Evolutionary conservation across 2,888 invertebrate genomes (phyloP), one percentile per base, ranked within the genome.

Genomic region (Arge pagana): DNA sequence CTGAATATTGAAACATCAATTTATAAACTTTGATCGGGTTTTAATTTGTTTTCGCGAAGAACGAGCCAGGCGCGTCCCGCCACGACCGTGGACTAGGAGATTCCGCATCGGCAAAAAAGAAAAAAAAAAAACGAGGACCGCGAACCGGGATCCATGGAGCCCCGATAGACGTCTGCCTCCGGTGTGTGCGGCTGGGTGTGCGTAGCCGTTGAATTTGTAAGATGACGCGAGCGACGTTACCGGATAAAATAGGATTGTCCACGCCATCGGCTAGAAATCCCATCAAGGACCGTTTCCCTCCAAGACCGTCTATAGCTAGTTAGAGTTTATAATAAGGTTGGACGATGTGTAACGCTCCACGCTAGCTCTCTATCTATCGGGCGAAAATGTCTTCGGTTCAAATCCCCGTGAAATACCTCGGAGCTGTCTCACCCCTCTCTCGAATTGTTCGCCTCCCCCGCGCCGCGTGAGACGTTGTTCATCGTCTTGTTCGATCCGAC

Each of bases 281-380:
- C 72, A 76, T 76, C 76, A 75, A 74, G 72, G 73, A 74, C 72
- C 72, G 68, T 70, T n/a, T 62, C 69, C 68, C 65, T 64, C 68
- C 55, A 58, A 61, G 61, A 36, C 41, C 21, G 43, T 43, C 50
- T 51, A 35, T 62, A 70, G 71, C 71, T 71, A 72, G 72, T 71
- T 72, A 71, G 72, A 76, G 74, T 75, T 76, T 75, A 74, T 75
- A 76, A 76, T 75, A 76, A 76, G 75, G 75, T 75, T 76, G 69
- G 69, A 54, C 64, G 64, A 64, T 69, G 68, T 73, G 66, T 71
- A 71, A 72, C 70, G 60, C 59, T 62, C 61, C 68, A 64, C 63
- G 61, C 67, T 61, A 72, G 70, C 73, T 72, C 68, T 75, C 75
- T 74, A 76, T 74, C 74, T 75, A 76, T 76, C 66, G 74, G 73